Evolutionary conservation across 2,113 vertebrate species (phyloP).

Genomic region (Ailuropoda melanoleuca): DNA sequence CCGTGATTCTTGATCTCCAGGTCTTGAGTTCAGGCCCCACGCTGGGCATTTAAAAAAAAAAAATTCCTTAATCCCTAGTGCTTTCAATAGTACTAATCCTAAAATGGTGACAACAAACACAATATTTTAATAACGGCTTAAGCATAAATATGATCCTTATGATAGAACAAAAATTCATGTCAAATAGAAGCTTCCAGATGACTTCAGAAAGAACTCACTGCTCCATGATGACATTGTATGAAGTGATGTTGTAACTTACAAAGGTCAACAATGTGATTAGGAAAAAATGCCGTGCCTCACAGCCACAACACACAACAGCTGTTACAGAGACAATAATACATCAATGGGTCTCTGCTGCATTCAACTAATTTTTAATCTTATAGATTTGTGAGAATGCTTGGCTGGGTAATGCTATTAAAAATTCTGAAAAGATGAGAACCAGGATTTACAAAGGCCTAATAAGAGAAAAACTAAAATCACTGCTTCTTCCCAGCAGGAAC

Average conservation of each 20-base stretch:
- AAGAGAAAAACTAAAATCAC: background rate
- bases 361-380: conserved; percentile 17
- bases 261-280: background rate
- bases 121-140: background rate
- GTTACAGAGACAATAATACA: background rate
- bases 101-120: background rate
- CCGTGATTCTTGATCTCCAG: background rate
- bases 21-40: background rate
- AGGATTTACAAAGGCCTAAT: background rate
- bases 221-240: background rate
- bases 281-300: background rate
- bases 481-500: background rate
- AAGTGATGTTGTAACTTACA: background rate
- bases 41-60: background rate
- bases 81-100: background rate
- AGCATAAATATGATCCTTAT: background rate
- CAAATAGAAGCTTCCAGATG: background rate
- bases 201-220: background rate
- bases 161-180: background rate
- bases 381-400: conserved; percentile 22
- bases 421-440: background rate
- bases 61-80: background rate
- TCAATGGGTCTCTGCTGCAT: background rate
- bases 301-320: background rate
- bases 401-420: conserved; percentile 22